Conservation (phyloP, 2,113 vertebrate species). For the Pollachius pollachius region DNA sequence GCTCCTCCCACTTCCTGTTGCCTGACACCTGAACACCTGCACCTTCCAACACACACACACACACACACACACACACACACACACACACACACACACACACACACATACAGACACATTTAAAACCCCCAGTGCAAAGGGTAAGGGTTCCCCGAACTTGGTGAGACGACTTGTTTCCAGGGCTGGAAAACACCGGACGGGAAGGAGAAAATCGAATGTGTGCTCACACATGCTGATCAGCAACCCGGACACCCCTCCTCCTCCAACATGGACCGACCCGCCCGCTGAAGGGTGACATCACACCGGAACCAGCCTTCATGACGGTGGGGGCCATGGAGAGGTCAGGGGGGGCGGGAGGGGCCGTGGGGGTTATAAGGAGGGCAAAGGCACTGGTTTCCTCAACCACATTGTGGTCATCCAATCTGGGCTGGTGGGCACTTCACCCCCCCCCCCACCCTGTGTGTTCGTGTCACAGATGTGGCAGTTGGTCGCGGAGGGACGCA, state of each 20-base stretch:
- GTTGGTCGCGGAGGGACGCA: slow-evolving; percentile 16
- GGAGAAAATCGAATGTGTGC: slow-evolving; percentile 54
- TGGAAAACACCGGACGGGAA: slow-evolving; percentile 50
- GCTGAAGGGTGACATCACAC: no score
- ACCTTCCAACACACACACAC: no score
- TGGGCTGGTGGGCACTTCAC: background rate
- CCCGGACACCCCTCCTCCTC: background rate
- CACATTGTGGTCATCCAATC: no score
- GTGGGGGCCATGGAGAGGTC: no score
- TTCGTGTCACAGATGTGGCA: no score
- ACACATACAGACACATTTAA: slow-evolving; percentile 34
- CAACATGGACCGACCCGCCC: no score
- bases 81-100: slow-evolving; percentile 10
- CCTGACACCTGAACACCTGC: no score
- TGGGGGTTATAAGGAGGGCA: background rate
- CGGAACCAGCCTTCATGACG: no score
- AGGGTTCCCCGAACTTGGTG: background rate
- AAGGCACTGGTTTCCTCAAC: background rate
- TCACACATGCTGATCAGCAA: slow-evolving; percentile 32
- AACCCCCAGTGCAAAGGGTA: slow-evolving; percentile 29
- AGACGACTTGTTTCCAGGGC: slow-evolving; percentile 57
- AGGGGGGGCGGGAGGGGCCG: slow-evolving; percentile 20
- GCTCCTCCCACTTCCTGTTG: no score
- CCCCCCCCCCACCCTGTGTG: background rate
- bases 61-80: background rate